Evolutionary conservation across 2,113 vertebrate genomes (phyloP), one percentile per base, ranked within the genome.

Genomic region (Talpa occidentalis): DNA sequence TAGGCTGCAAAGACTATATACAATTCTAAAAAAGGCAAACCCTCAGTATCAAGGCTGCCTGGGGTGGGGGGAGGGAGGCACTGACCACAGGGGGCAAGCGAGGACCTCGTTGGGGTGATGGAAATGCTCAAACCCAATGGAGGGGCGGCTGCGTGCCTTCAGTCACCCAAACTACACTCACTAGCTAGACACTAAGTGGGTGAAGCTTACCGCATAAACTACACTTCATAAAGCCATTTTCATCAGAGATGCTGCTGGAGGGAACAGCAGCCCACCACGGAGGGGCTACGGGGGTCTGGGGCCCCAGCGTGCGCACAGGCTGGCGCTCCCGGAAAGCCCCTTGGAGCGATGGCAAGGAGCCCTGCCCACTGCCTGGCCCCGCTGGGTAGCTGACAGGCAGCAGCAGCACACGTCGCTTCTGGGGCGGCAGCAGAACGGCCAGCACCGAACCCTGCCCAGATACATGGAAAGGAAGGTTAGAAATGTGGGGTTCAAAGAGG

Each of bases 21-120:
- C 54, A 85, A 69, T 74, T 64, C 78, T 37, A 82, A 30, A 32
- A 88, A 74, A 93, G 77, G 69, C 35, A 84, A 89, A 82, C n/a
- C 40, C 10, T 82, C 8, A 49, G 69, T 26, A 52, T 64, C 35
- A 40, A 73, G 28, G 47, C 21, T 82, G 24, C 52, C 17, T 56
- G 40, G n/a, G 9, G 67, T 32, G 28, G 2, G 1, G 3, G 26
- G 7, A 28, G 69, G 24, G 37, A 28, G 28, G 28, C 1, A 11
- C 5, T 3, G 28, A 69, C 28, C 17, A 6, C 47, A 6, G 64
- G 40, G 4, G 3, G 2, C 12, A n/a, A 47, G 73, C 32, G 19
- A 8, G 32, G 6, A 12, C 28, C 5, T 1, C n/a, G 1, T 15
- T 19, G 30, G 24, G 28, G 16, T 52, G 10, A 77, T 0, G 6